Evolutionary conservation across 2,797 vertebrate species (phyloP).

Genomic region (Hirundo rustica): DNA sequence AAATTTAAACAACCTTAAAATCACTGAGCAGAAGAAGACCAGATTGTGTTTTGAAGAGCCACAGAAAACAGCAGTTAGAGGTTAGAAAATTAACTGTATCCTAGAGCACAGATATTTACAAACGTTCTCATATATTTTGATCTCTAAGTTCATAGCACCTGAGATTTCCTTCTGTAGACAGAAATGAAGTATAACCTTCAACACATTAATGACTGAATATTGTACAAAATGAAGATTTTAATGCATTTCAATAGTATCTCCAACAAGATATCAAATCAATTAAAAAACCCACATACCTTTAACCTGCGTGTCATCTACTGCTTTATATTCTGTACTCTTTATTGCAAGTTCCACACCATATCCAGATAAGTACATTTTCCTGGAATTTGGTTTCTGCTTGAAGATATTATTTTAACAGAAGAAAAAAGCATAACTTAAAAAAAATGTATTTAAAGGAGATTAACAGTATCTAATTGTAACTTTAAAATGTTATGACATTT

Average conservation of each 20-base stretch:
- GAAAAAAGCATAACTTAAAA: not conserved
- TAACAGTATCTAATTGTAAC: not conserved
- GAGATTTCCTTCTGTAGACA: not conserved
- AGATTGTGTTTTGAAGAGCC: not conserved
- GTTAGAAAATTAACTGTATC: not conserved
- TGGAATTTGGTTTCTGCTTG: conserved; percentile 82
- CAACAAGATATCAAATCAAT: not conserved
- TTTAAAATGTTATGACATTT: not conserved
- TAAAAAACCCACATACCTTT: conserved; percentile 80
- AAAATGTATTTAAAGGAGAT: not conserved
- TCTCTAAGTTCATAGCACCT: not conserved
- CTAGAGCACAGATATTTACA: not conserved
- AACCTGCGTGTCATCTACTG: conserved; percentile 89
- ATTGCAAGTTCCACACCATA: conserved; percentile 96
- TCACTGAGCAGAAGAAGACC: not conserved
- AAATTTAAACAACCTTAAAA: not conserved
- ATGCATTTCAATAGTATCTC: not conserved
- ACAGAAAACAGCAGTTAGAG: not conserved
- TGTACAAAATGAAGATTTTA: not conserved
- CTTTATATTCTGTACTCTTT: conserved; percentile 98
- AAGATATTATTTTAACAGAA: conserved; percentile 26
- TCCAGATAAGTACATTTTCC: conserved; percentile 90
- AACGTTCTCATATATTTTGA: not conserved
- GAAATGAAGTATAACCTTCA: not conserved
- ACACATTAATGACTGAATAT: not conserved